A percentile compares a stretch with the other conserved stretches of the same genome.
Evolutionary conservation across 2,888 invertebrate species (phyloP).

Genomic region (Drosophila macrospina): DNA sequence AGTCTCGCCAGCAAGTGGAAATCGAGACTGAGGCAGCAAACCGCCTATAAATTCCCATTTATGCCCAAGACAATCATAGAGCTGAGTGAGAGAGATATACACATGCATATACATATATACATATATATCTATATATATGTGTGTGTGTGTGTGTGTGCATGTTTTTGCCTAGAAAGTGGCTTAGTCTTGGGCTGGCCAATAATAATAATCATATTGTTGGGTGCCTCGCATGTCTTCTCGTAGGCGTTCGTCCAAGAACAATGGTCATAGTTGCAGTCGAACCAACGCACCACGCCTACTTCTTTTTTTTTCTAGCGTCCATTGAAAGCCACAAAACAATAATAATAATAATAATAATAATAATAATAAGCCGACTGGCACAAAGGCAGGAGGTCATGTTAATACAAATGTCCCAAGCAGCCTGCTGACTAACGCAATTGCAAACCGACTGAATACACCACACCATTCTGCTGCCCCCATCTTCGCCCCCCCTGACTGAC

Average conservation of each 20-base stretch:
- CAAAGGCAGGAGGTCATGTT: slow-evolving; percentile 75
- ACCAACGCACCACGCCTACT: slow-evolving; percentile 7
- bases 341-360: slow-evolving; percentile 74
- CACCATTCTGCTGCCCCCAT: background rate
- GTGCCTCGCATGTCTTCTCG: slow-evolving; percentile 45
- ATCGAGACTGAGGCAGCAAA: slow-evolving; percentile 40
- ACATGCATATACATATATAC: slow-evolving; percentile 7
- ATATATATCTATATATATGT: background rate
- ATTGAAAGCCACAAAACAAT: slow-evolving; percentile 71
- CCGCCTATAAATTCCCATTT: slow-evolving; percentile 76
- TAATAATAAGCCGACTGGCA: slow-evolving; percentile 56
- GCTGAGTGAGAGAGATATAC: slow-evolving; percentile 25
- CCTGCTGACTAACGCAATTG: slow-evolving; percentile 79
- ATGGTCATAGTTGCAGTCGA: slow-evolving; percentile 34
- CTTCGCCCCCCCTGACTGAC: background rate
- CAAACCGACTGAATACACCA: slow-evolving; percentile 64
- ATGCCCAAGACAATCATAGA: slow-evolving; percentile 76
- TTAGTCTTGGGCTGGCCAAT: slow-evolving; percentile 64
- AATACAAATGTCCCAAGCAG: slow-evolving; percentile 74
- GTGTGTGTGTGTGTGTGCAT: background rate
- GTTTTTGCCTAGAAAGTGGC: slow-evolving; percentile 50
- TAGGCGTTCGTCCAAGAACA: slow-evolving; percentile 62
- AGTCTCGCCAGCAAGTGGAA: background rate
- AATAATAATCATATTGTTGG: slow-evolving; percentile 79
- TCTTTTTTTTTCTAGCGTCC: background rate